A percentile compares a stretch with the other conserved stretches of the same genome.
phyloP scores from a whole-genome alignment of 1,140 invertebrate species.

The Conus ventricosus region DNA sequence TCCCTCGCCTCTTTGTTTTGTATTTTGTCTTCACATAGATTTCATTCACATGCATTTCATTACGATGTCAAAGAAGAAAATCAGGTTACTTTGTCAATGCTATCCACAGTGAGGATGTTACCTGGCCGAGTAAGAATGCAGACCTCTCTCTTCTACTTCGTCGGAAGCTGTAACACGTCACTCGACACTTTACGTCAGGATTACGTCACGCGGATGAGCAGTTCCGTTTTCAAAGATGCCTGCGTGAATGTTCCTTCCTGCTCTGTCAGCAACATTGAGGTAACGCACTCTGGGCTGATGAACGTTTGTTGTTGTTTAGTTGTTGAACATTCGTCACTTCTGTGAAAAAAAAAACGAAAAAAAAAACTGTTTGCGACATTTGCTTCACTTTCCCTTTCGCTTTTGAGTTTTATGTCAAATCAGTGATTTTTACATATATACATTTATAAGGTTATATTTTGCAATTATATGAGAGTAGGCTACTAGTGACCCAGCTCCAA shows the following conservation, averaged over 20 bases:
- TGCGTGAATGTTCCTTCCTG: constrained; percentile 10
- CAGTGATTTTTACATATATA: neutral
- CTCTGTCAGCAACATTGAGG: neutral
- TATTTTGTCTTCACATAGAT: neutral
- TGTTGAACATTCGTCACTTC: neutral
- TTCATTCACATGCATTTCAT: neutral
- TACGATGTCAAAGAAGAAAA: neutral
- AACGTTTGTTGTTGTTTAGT: neutral
- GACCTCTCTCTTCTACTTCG: neutral
- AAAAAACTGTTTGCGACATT: neutral
- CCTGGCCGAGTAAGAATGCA: neutral
- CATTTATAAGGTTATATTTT: too few species aligned
- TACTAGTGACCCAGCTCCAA: too few species aligned
- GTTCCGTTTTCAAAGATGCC: constrained; percentile 10
- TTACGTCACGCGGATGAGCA: neutral
- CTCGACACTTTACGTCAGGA: neutral
- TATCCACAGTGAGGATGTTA: neutral
- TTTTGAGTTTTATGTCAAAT: neutral
- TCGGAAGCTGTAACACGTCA: neutral
- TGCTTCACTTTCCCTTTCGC: neutral
- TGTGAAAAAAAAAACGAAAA: neutral
- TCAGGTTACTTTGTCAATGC: neutral
- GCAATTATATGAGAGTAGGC: too few species aligned
- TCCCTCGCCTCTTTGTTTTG: neutral
- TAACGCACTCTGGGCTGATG: neutral